phyloP scores from a whole-genome alignment of 2,797 vertebrate species.

The Brachyrhaphis roseni region DNA sequence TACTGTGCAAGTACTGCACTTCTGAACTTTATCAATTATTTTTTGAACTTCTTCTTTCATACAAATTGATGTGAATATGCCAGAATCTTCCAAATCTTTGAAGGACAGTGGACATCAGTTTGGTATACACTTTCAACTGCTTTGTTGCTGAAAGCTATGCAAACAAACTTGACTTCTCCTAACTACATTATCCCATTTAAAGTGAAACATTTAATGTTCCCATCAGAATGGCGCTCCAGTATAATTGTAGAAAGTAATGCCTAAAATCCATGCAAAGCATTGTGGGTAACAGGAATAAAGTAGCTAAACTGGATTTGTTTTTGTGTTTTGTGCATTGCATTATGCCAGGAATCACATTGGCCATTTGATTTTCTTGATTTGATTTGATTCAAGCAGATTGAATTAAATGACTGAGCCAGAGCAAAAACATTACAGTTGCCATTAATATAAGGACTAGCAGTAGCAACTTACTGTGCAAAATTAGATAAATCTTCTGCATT shows the following conservation, averaged over 20 bases:
- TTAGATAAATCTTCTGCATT: not conserved
- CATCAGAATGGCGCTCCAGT: not conserved
- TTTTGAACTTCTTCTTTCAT: no score
- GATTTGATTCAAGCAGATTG: not conserved
- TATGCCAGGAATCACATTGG: not conserved
- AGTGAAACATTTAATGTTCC: not conserved
- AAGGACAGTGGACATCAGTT: not conserved
- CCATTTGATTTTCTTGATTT: not conserved
- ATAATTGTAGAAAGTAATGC: not conserved
- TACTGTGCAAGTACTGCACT: not conserved
- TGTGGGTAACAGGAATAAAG: not conserved
- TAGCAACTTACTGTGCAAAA: not conserved
- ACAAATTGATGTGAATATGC: no score
- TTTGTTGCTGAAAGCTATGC: no score
- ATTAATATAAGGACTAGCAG: not conserved
- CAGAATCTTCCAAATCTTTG: not conserved
- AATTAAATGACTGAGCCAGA: not conserved
- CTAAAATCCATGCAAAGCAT: not conserved
- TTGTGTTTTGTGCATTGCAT: not conserved
- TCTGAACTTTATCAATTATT: not conserved
- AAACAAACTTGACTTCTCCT: no score
- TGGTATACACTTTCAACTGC: not conserved
- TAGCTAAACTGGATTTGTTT: not conserved
- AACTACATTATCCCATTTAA: not conserved
- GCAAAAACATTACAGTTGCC: not conserved